Base-by-base conservation (phyloP, 2,888 invertebrate species). In the Himalopsyche kuldschensis region DNA sequence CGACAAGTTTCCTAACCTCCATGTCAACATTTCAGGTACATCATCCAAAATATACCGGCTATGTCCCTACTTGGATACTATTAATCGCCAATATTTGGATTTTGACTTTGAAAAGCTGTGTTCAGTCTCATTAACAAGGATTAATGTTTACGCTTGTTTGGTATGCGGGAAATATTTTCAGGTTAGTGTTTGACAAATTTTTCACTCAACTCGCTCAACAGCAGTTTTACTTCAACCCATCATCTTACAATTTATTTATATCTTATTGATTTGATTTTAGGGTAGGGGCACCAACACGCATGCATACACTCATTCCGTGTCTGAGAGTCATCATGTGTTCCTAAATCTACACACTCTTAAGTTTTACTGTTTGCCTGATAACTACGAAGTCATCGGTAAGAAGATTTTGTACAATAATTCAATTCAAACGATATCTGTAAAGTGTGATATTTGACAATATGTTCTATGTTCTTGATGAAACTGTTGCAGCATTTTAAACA, bases 61-160 rank as follows among this genome's bases (percentile, higher is more conserved):
- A 75, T 99, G 99, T 88, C 99, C 99, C 0, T 99, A 99, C 89
- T 91, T 99, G 88, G 99, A 99, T 88, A 99, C 99, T 0, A 99
- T 99, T 85, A 99, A 99, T 90, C 93, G 99, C 80, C 97, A 98
- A 88, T 95, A 98, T 85, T 90, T 99, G 85, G 99, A 99, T 91
- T 99, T 99, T 91, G 99, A 99, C 91, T 99, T 99, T 91, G 99
- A 99, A 90, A 99, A 99, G 90, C 90, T 99, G 31, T 99, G 99
- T 89, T 99, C 99, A 0, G 96, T 99, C 48, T 99, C 99, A 0
- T 90, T 99, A 85, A 99, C 99, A 0, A 95, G 99, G 88, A 98
- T 99, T 87, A 99, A 99, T 92, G 99, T 99, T 46, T 99, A 99
- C 90, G 99, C 99, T 8, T 99, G 99, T 89, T 93, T 99, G 84